These are phyloP conservation scores for Neotoxoptera formosana DNA, from an alignment of 1,140 invertebrate genomes.

Conservation along the genomic window DNA sequence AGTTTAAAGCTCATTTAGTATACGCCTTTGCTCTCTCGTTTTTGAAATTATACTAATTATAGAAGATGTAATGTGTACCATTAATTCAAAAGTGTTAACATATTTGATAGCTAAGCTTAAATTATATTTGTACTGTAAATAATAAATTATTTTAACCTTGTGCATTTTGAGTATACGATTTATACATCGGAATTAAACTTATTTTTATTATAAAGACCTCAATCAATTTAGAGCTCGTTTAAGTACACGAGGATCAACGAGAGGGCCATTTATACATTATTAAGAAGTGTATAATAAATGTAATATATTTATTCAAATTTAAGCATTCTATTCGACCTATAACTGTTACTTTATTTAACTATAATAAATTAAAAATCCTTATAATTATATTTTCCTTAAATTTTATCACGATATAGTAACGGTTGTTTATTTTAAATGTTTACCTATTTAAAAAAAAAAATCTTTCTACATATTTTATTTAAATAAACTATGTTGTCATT, in stretches of 20 bases:
- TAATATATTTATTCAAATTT: not conserved
- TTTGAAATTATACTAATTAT: not conserved
- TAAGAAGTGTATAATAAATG: not conserved
- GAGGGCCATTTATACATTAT: not conserved
- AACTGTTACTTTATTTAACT: not conserved
- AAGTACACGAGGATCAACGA: not conserved
- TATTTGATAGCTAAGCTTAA: not conserved
- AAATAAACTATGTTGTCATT: not conserved
- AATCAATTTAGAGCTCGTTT: not conserved
- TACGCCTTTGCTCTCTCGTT: not conserved
- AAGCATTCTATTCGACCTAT: not conserved
- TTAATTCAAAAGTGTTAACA: not conserved
- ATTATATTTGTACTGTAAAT: not conserved
- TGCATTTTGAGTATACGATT: not conserved
- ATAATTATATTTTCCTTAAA: not conserved
- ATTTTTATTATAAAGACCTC: conserved; percentile 29
- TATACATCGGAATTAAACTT: conserved; percentile 1
- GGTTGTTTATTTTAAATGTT: not conserved
- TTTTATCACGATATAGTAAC: not conserved
- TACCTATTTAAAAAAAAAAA: not conserved
- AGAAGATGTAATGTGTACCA: not conserved
- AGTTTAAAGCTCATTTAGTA: not conserved
- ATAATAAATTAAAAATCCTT: not conserved
- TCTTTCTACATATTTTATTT: not conserved
- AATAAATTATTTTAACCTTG: conserved; percentile 33